Conservation (phyloP, 2,113 vertebrate genomes). For the Mastomys natalensis region DNA sequence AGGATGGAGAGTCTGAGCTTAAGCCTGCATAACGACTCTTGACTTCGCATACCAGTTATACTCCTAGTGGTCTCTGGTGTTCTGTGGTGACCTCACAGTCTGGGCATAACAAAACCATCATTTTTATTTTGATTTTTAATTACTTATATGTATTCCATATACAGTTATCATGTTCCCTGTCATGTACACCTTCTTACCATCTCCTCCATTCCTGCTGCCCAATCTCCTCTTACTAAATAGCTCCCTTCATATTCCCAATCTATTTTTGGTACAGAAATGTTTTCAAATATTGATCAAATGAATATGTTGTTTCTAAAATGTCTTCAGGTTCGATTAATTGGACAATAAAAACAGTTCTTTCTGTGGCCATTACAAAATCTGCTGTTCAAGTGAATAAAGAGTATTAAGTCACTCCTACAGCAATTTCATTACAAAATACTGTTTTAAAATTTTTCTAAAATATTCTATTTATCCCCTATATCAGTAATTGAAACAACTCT, state of each 20-base stretch:
- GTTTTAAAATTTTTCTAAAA: neutral
- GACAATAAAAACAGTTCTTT: neutral
- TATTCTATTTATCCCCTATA: neutral
- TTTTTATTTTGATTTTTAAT: too few species aligned
- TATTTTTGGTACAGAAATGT: neutral
- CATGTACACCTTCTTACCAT: neutral
- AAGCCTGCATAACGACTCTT: too few species aligned
- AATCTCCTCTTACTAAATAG: neutral
- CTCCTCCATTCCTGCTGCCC: fast-evolving
- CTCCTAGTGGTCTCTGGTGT: too few species aligned
- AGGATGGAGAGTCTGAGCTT: too few species aligned
- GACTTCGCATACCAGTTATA: too few species aligned
- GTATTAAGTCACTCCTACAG: neutral
- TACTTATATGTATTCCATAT: neutral
- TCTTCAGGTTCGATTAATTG: neutral
- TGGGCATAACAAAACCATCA: too few species aligned
- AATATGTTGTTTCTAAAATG: neutral
- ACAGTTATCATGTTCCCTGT: neutral
- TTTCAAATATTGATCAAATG: neutral
- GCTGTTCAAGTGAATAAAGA: neutral
- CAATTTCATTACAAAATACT: neutral
- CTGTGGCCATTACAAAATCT: neutral
- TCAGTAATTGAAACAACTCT: neutral
- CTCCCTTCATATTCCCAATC: neutral
- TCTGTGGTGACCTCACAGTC: too few species aligned